Evolutionary conservation across 2,113 vertebrate species (phyloP).

Genomic region (Ictalurus furcatus): DNA sequence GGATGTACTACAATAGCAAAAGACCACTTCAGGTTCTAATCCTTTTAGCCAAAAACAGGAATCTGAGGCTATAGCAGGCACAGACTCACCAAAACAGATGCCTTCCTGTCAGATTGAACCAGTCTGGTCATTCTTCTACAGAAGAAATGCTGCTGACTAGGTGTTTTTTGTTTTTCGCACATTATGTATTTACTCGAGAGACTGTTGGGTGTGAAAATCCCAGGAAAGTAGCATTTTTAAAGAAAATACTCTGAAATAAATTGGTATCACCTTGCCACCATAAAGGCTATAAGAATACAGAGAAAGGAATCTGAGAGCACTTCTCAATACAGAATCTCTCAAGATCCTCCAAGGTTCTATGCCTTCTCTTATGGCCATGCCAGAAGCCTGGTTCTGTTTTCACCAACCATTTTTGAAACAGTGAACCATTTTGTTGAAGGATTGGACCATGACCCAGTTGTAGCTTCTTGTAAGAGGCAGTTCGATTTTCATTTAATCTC

Average conservation of each 20-base stretch:
- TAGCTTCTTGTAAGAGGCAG: background rate
- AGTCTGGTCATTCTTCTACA: background rate
- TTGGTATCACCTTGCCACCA: too few relatives aligned
- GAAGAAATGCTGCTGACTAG: background rate
- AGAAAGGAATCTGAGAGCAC: background rate
- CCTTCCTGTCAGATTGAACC: background rate
- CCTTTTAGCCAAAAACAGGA: background rate
- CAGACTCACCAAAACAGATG: background rate
- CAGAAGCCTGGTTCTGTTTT: background rate
- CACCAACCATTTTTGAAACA: background rate
- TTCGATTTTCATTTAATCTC: background rate
- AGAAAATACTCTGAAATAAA: too few relatives aligned
- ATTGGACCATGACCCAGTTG: background rate
- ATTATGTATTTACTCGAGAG: background rate
- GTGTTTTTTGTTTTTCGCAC: background rate
- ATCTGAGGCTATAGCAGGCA: background rate
- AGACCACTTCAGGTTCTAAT: background rate
- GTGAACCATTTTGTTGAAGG: background rate
- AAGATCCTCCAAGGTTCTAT: background rate
- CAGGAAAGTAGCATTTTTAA: background rate
- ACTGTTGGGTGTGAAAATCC: background rate
- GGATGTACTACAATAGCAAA: background rate
- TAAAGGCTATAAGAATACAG: background rate
- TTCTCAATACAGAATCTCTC: background rate
- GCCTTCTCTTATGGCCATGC: background rate